phyloP scores from a whole-genome alignment of 2,888 invertebrate species.

The Archaeoteleia sp. region DNA sequence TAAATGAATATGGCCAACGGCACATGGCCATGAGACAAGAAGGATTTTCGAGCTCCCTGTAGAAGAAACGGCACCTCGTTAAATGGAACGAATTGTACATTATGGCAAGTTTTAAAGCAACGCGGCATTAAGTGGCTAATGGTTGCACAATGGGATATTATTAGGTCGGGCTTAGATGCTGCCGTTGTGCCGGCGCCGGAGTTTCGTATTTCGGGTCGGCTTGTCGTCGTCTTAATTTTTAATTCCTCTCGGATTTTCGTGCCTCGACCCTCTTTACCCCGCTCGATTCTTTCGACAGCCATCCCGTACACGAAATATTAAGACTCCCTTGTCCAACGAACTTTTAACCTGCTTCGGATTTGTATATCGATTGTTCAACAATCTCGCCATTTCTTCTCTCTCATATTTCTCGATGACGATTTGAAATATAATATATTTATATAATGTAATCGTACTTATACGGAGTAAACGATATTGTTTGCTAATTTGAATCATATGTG shows the following conservation, averaged over 20 bases:
- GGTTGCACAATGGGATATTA: slow-evolving; percentile 73
- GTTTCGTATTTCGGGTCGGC: slow-evolving; percentile 70
- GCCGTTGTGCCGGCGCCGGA: slow-evolving; percentile 67
- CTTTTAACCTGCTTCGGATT: slow-evolving; percentile 4
- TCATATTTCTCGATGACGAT: not conserved
- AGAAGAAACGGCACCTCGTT: slow-evolving; percentile 23
- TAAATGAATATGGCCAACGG: slow-evolving; percentile 9
- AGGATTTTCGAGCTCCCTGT: slow-evolving; percentile 19
- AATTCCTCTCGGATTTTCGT: slow-evolving; percentile 49
- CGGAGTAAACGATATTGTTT: too few relatives aligned
- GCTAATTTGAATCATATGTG: too few relatives aligned
- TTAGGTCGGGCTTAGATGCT: slow-evolving; percentile 66
- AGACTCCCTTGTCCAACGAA: slow-evolving; percentile 5
- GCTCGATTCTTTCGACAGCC: slow-evolving; percentile 1
- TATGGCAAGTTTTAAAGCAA: slow-evolving; percentile 34
- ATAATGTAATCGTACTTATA: too few relatives aligned
- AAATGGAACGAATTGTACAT: slow-evolving; percentile 30
- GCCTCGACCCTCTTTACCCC: slow-evolving; percentile 2
- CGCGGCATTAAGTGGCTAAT: slow-evolving; percentile 68
- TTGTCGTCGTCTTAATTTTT: slow-evolving; percentile 60
- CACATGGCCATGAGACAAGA: slow-evolving; percentile 16
- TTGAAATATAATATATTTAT: too few relatives aligned
- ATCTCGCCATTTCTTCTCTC: not conserved
- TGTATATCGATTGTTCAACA: slow-evolving; percentile 3
- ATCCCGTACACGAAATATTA: slow-evolving; percentile 7